Evolutionary conservation across 2,888 invertebrate species (phyloP), one percentile per base, ranked within the genome.

Genomic region (Drosophila gaucha): DNA sequence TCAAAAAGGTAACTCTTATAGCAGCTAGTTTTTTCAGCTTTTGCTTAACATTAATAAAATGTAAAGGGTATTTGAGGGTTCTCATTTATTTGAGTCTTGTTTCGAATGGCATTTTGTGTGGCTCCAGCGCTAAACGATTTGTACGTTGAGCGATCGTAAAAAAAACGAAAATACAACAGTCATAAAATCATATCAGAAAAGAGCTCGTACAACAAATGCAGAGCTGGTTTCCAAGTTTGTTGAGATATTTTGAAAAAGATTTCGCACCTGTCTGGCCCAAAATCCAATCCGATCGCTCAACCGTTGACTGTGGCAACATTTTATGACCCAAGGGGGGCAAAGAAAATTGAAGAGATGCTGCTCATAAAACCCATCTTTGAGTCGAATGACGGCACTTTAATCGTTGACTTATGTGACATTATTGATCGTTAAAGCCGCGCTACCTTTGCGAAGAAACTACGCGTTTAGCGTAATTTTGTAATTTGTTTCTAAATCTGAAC

Each of bases 341-440:
- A 20, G 52, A 10, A 43, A 60, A 24, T 46, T n/a, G 12, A 31
- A 46, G 54, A 46, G 54, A 28, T 46, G 50, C 16, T 39, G 30
- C 41, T 58, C 73, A 46, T 65, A 78, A 77, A 78, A 75, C 33
- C 70, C 66, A 72, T 74, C 60, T 65, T 58, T 77, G 64, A 47
- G 46, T 46, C 51, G 77, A 26, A 54, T 62, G 52, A 62, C 56
- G 62, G 72, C 82, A 67, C 72, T 75, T 80, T 86, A 87, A 80
- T 86, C 82, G 67, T 30, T 86, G 75, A 84, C 75, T 84, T 88
- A 84, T 84, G 84, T 88, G 84, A 84, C 84, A 86, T 88, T 88
- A 88, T 83, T 83, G 88, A 63, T 83, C 84, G 74, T 88, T 75
- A 78, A 63, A 36, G 67, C 82, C 75, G 71, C 75, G 71, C 85